Evolutionary conservation across 2,797 vertebrate genomes (phyloP).

Genomic region (Anisognathus igniventris): DNA sequence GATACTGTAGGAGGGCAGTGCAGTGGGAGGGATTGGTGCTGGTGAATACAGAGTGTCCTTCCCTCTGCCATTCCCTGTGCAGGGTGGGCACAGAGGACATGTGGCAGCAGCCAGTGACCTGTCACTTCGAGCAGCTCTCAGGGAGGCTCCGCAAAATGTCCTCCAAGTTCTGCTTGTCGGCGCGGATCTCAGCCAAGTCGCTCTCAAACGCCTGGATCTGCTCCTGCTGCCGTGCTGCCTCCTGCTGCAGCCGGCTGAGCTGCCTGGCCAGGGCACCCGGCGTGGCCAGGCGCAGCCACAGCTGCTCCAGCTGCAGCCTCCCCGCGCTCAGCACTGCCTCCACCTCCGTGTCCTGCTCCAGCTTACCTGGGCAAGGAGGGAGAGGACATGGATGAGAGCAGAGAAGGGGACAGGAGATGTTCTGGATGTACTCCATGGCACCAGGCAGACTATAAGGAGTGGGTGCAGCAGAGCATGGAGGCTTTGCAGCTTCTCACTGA

Average conservation of each 20-base stretch:
- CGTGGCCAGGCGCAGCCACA: constrained; percentile 73
- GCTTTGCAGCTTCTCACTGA: background rate
- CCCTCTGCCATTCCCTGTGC: background rate
- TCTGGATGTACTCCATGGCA: background rate
- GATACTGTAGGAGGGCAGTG: background rate
- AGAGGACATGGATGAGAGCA: background rate
- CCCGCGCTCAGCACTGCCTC: constrained; percentile 77
- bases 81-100: background rate
- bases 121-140: constrained; percentile 73
- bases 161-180: constrained; percentile 85
- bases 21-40: background rate
- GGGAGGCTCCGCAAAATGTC: constrained; percentile 86
- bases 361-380: background rate
- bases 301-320: constrained; percentile 70
- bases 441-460: background rate
- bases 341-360: constrained; percentile 59
- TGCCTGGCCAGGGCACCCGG: constrained; percentile 74
- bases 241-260: constrained; percentile 78
- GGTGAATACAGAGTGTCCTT: background rate
- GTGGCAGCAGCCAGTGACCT: background rate
- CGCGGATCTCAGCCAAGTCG: constrained; percentile 82
- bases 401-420: background rate
- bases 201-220: constrained; percentile 78
- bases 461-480: background rate
- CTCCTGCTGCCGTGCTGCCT: constrained; percentile 76